Percentiles rank a stretch among this genome's conserved stretches.
phyloP scores from a whole-genome alignment of 2,113 vertebrate species.

The Delphinus delphis region DNA sequence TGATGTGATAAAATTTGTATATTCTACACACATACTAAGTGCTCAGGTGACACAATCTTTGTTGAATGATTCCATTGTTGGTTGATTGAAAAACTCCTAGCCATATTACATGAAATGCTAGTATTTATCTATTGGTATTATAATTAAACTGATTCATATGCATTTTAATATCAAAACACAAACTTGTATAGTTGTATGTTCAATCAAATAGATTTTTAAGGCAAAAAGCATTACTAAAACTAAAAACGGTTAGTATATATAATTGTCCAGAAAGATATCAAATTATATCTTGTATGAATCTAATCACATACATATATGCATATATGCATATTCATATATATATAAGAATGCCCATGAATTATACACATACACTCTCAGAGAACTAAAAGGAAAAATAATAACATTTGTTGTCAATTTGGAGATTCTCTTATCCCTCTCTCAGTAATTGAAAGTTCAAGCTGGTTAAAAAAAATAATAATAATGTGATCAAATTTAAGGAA shows the following conservation, averaged over 20 bases:
- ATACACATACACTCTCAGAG: not conserved
- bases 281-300: not conserved
- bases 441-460: not conserved
- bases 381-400: not conserved
- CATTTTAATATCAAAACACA: not conserved
- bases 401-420: not conserved
- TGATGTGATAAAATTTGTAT: not conserved
- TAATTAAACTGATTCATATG: not conserved
- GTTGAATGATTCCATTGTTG: not conserved
- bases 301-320: not conserved
- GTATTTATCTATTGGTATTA: not conserved
- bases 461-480: not conserved
- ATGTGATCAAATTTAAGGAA: not conserved
- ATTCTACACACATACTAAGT: not conserved
- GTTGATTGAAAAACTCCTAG: not conserved
- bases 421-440: not conserved
- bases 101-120: not conserved
- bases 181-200: not conserved
- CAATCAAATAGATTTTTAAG: not conserved
- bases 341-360: not conserved
- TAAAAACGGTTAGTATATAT: not conserved
- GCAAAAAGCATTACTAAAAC: not conserved
- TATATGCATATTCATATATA: not conserved
- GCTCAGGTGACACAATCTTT: not conserved
- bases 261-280: not conserved